Evolutionary conservation across 2,797 vertebrate genomes (phyloP).

Genomic region (Rhodeus uyekii): DNA sequence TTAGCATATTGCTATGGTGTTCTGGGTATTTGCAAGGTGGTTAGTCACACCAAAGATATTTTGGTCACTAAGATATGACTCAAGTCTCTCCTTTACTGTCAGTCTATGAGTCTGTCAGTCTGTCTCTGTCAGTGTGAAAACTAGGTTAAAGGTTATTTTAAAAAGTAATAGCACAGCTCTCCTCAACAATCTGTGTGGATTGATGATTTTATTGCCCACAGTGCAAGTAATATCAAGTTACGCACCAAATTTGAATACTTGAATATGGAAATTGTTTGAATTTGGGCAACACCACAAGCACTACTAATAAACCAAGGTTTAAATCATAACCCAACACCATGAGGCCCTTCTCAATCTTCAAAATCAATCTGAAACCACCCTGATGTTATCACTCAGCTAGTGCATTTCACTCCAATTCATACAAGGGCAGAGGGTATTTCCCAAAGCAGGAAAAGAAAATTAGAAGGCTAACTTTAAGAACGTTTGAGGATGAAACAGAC

Average conservation of each 20-base stretch:
- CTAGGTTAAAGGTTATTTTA: not conserved
- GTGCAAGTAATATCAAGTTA: not conserved
- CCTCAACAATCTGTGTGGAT: not conserved
- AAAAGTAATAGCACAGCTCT: not conserved
- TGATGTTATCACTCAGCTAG: constrained; percentile 46
- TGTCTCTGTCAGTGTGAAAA: not conserved
- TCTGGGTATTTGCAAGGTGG: not conserved
- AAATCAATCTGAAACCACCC: constrained; percentile 38
- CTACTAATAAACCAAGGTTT: not conserved
- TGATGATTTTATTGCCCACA: too few species aligned
- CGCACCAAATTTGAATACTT: not conserved
- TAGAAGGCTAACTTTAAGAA: constrained; percentile 14
- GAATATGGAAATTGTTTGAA: not conserved
- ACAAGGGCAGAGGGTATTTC: constrained; percentile 11
- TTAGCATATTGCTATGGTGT: not conserved
- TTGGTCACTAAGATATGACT: constrained; percentile 15
- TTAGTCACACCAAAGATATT: constrained; percentile 8
- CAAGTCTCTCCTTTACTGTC: not conserved
- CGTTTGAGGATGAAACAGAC: constrained; percentile 6
- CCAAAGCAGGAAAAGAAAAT: constrained; percentile 27
- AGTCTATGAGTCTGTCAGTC: not conserved
- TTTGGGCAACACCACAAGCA: not conserved
- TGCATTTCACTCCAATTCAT: constrained; percentile 3
- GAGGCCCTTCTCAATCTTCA: constrained; percentile 3
- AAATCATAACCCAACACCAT: not conserved